These are phyloP conservation scores for Balaeniceps rex DNA, from an alignment of 2,113 vertebrate species.

Conservation along the genomic window DNA sequence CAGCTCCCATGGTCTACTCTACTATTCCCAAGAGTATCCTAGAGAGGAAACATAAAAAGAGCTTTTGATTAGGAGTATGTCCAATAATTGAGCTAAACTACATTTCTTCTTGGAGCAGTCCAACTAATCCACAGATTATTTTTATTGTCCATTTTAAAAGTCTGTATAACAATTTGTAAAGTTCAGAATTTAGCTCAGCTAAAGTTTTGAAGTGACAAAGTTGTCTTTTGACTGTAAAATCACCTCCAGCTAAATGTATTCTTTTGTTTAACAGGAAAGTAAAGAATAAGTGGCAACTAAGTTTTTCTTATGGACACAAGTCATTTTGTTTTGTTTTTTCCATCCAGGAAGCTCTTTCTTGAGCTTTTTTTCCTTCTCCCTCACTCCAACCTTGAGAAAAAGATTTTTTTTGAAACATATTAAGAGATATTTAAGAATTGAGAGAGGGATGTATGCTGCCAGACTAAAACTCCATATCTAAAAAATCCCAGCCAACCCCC, in stretches of 20 bases:
- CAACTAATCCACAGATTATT: background rate
- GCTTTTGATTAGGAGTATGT: background rate
- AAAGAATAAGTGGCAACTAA: background rate
- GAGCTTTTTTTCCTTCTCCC: background rate
- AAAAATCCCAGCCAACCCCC: background rate
- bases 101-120: background rate
- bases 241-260: background rate
- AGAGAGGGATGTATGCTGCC: background rate
- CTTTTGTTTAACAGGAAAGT: background rate
- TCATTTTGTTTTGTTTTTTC: background rate
- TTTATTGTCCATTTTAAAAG: background rate
- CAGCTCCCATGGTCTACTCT: background rate
- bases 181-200: background rate
- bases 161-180: background rate
- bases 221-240: background rate
- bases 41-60: background rate
- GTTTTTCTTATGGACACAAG: background rate
- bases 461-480: background rate
- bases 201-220: background rate
- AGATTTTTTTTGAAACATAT: fast-evolving
- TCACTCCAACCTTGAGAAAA: background rate
- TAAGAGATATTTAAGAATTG: background rate
- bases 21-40: background rate
- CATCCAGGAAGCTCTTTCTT: background rate
- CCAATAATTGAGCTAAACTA: background rate